These are phyloP conservation scores for Paralinhomoeus sp. DNA, from an alignment of 2,888 invertebrate genomes.

Conservation along the genomic window DNA sequence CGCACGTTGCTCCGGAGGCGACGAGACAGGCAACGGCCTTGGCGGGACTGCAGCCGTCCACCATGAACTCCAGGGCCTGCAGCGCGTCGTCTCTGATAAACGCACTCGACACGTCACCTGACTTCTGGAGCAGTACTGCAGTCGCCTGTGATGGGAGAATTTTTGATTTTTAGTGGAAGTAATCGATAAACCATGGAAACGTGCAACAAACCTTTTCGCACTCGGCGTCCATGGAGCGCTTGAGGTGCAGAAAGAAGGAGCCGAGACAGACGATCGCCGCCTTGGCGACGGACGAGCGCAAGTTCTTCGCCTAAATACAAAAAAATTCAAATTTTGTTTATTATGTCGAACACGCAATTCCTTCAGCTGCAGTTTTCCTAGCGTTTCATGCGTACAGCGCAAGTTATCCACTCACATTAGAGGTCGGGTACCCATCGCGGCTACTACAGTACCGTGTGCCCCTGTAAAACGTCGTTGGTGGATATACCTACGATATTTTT, in stretches of 20 bases:
- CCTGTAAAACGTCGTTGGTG: no score
- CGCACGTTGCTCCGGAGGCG: conserved; percentile 21
- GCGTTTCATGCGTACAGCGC: no score
- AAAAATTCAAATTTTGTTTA: no score
- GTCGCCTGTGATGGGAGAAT: conserved; percentile 6
- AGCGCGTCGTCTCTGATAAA: conserved; percentile 73
- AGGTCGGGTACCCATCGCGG: no score
- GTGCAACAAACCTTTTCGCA: conserved; percentile 12
- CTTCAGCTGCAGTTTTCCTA: no score
- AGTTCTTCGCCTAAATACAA: conserved; percentile 47
- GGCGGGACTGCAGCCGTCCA: conserved; percentile 45
- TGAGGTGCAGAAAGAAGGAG: conserved; percentile 44
- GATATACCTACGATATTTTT: neutral
- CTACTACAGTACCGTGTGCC: no score
- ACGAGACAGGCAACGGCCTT: conserved; percentile 27
- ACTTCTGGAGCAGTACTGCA: conserved; percentile 11
- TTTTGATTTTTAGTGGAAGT: neutral
- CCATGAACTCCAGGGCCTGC: conserved; percentile 54
- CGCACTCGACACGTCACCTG: conserved; percentile 60
- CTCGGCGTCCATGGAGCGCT: conserved; percentile 36
- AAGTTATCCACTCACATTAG: no score
- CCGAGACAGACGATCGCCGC: conserved; percentile 59
- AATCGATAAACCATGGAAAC: no score
- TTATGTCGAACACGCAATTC: no score
- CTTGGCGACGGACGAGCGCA: conserved; percentile 73